These are phyloP conservation scores for Rhabdornis inornatus DNA, from an alignment of 2,113 vertebrate genomes.

Conservation along the genomic window DNA sequence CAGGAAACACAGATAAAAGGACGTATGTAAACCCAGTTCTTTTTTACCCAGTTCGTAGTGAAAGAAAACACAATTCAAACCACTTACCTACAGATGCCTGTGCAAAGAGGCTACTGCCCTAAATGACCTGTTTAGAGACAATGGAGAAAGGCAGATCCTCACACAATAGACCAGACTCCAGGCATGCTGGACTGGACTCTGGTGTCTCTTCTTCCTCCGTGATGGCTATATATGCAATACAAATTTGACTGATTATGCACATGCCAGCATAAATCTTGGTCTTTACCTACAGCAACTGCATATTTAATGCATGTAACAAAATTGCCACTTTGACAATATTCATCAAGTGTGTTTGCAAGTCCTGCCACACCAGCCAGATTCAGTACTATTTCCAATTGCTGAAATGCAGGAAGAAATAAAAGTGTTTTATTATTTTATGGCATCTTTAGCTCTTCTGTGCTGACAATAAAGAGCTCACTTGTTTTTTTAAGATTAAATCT, in stretches of 20 bases:
- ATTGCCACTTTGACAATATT: not conserved
- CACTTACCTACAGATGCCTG: not conserved
- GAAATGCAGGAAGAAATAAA: not conserved
- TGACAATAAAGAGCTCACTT: not conserved
- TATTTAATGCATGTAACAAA: not conserved
- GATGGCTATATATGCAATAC: not conserved
- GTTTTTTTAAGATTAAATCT: constrained; percentile 21
- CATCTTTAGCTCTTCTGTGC: not conserved
- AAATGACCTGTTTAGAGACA: not conserved
- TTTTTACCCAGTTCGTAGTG: not conserved
- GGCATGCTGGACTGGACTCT: not conserved
- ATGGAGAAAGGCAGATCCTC: not conserved
- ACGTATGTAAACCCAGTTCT: not conserved
- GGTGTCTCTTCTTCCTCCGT: not conserved
- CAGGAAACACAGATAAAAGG: not conserved
- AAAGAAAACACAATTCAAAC: not conserved
- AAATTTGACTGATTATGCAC: not conserved
- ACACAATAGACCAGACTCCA: too few species aligned
- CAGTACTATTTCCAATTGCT: not conserved
- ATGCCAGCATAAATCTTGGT: not conserved
- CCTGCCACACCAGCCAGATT: not conserved
- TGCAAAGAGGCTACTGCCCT: not conserved
- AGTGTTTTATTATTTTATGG: not conserved
- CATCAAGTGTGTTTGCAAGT: not conserved
- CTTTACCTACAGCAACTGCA: too few species aligned